Conservation (phyloP, 1,140 invertebrate genomes). For the Cheumatopsyche charites region DNA sequence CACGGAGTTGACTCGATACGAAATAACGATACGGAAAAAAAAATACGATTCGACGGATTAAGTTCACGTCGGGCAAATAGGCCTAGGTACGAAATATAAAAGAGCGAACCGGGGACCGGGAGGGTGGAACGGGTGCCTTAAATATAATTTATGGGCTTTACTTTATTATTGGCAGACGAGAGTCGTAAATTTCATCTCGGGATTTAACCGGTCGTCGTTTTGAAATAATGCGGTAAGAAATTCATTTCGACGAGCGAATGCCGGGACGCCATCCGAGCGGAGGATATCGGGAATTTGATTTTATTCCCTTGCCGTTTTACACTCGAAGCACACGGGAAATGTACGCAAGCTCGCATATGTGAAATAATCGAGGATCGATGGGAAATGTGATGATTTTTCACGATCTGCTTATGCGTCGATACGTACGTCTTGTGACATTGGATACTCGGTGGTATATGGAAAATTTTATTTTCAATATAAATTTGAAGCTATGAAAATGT, state of each 20-base stretch:
- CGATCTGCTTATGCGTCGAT: not conserved
- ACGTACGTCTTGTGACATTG: too few relatives aligned
- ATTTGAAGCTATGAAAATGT: not conserved
- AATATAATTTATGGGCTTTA: constrained; percentile 29
- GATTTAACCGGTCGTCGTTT: constrained; percentile 15
- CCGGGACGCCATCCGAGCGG: constrained; percentile 14
- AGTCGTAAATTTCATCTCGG: constrained; percentile 27
- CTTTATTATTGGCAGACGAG: constrained; percentile 30
- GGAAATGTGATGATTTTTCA: too few relatives aligned
- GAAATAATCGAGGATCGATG: too few relatives aligned
- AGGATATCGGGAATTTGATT: constrained; percentile 29
- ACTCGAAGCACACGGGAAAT: not conserved
- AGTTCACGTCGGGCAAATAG: not conserved
- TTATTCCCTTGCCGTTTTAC: not conserved
- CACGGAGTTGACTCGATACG: too few relatives aligned
- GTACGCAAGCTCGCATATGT: not conserved
- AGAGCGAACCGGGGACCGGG: too few relatives aligned
- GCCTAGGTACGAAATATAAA: too few relatives aligned
- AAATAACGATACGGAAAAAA: not conserved
- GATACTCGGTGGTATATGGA: too few relatives aligned
- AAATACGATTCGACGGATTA: constrained; percentile 9
- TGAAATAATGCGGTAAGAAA: constrained; percentile 24
- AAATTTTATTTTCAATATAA: not conserved
- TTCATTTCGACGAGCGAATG: constrained; percentile 20
- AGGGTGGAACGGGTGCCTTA: constrained; percentile 1